Conservation (phyloP, 1,140 invertebrate genomes). For the Drosophila triauraria region DNA sequence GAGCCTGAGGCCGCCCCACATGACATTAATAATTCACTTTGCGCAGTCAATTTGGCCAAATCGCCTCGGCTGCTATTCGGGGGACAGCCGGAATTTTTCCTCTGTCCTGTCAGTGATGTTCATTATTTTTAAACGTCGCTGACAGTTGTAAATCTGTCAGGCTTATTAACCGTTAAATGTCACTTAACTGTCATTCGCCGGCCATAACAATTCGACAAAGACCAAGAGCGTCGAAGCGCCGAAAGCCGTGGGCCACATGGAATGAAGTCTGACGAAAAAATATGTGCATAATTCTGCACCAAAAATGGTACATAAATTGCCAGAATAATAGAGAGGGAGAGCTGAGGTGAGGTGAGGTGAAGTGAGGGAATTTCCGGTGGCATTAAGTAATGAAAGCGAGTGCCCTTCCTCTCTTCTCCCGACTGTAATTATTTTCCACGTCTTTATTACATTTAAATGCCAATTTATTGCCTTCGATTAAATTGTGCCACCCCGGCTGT, state of each 20-base stretch:
- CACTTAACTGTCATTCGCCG: slow-evolving; percentile 79
- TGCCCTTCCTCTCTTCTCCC: slow-evolving; percentile 16
- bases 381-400: slow-evolving; percentile 64
- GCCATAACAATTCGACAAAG: slow-evolving; percentile 53
- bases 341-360: background rate
- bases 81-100: slow-evolving; percentile 8
- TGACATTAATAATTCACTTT: slow-evolving; percentile 84
- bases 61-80: slow-evolving; percentile 69
- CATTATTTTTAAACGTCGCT: slow-evolving; percentile 80
- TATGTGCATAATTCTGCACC: slow-evolving; percentile 76
- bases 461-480: slow-evolving; percentile 83
- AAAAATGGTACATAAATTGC: slow-evolving; percentile 62
- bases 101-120: slow-evolving; percentile 54
- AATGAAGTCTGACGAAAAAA: slow-evolving; percentile 61
- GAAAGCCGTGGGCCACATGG: slow-evolving; percentile 21
- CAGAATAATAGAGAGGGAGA: slow-evolving; percentile 2
- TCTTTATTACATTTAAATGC: slow-evolving; percentile 84
- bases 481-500: slow-evolving; percentile 49
- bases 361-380: slow-evolving; percentile 31
- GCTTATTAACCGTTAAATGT: slow-evolving; percentile 84
- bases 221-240: background rate
- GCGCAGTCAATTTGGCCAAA: slow-evolving; percentile 81
- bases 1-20: slow-evolving; percentile 34
- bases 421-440: slow-evolving; percentile 76
- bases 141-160: slow-evolving; percentile 84